phyloP scores from a whole-genome alignment of 1,140 invertebrate species.

The Triops cancriformis region DNA sequence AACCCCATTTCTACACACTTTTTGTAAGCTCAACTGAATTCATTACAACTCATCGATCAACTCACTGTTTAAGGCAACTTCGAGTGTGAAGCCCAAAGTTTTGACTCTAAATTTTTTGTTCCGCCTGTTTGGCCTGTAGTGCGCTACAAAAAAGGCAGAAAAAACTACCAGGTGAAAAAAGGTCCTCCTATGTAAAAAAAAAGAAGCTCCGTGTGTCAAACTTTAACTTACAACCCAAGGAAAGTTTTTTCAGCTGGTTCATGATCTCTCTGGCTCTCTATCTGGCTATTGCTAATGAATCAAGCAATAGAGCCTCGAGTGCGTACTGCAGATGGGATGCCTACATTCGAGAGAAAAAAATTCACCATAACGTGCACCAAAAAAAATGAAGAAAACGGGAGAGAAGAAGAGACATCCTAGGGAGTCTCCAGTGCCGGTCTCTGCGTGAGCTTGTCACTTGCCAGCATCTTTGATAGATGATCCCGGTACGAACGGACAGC shows the following conservation, averaged over 20 bases:
- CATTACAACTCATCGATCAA: neutral
- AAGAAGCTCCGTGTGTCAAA: too few relatives aligned
- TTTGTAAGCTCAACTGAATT: neutral
- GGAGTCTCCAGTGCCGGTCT: constrained; percentile 2
- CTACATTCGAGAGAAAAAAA: neutral
- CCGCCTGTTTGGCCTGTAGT: neutral
- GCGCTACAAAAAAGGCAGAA: too few relatives aligned
- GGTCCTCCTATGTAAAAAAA: too few relatives aligned
- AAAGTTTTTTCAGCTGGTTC: too few relatives aligned
- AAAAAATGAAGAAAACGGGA: neutral
- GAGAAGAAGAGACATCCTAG: neutral
- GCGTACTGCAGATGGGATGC: neutral
- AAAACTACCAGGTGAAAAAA: too few relatives aligned
- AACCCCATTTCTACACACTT: neutral
- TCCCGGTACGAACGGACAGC: neutral
- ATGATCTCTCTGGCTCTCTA: neutral
- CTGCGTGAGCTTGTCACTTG: constrained; percentile 8
- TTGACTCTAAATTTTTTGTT: neutral
- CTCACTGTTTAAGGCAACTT: neutral
- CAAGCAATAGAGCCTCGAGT: neutral
- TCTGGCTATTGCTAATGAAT: neutral
- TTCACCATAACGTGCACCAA: neutral
- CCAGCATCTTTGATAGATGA: constrained; percentile 3
- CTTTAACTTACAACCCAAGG: too few relatives aligned
- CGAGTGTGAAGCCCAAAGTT: neutral